These are phyloP conservation scores for Trachurus trachurus DNA, from an alignment of 2,797 vertebrate genomes.

Conservation along the genomic window DNA sequence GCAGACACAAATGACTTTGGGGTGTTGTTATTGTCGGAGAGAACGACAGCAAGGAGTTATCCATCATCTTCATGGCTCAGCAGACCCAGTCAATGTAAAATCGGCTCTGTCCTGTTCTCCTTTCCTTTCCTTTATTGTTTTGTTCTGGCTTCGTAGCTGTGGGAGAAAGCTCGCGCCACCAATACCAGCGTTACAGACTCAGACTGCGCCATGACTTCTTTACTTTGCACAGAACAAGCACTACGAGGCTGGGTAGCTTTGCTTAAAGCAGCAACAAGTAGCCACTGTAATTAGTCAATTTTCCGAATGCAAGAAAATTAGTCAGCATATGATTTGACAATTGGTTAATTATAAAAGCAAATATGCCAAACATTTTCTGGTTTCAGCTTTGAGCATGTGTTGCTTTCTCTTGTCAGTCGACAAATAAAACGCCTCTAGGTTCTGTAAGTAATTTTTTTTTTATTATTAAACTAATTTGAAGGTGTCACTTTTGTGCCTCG, in stretches of 20 bases:
- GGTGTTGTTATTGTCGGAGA: conserved; percentile 53
- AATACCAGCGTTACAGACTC: not conserved
- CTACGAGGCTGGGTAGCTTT: not conserved
- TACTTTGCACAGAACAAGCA: not conserved
- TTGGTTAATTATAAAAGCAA: not conserved
- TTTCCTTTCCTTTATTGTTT: conserved; percentile 50
- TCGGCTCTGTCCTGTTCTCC: conserved; percentile 9
- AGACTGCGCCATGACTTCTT: conserved; percentile 7
- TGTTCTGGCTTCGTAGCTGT: conserved; percentile 14
- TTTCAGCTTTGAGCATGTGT: not conserved
- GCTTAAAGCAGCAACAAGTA: not conserved
- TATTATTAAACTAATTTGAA: no score
- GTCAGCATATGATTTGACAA: not conserved
- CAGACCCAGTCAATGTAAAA: conserved; percentile 37
- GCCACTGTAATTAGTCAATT: not conserved
- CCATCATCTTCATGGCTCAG: conserved; percentile 58
- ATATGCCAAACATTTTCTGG: not conserved
- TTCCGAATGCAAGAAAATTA: not conserved
- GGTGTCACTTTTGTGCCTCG: no score
- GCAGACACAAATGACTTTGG: conserved; percentile 63
- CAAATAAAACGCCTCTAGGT: not conserved
- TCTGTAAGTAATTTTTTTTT: no score
- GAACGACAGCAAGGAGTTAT: conserved; percentile 49
- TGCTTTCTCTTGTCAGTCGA: not conserved
- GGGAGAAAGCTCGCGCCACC: conserved; percentile 25